Percentiles rank a stretch among this genome's conserved stretches.
phyloP scores from a whole-genome alignment of 1,140 invertebrate genomes.

The Atta colombica region DNA sequence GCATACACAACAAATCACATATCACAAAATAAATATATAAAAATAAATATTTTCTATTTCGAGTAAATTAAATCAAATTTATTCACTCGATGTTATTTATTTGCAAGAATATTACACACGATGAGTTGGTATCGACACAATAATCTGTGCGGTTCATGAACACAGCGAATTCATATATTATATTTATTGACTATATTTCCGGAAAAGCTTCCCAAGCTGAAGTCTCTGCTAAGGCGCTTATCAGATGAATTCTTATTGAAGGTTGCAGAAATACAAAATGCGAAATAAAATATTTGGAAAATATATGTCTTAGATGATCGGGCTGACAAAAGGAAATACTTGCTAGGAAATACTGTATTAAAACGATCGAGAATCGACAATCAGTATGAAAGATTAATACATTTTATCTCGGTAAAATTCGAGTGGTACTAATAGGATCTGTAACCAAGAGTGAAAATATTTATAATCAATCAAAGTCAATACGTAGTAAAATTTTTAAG shows the following conservation, averaged over 20 bases:
- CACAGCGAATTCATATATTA: constrained; percentile 6
- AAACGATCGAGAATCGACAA: neutral
- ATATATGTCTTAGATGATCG: neutral
- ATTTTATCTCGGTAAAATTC: neutral
- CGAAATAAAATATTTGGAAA: constrained; percentile 11
- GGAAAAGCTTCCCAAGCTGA: neutral
- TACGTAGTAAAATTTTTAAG: no score
- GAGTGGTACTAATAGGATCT: no score
- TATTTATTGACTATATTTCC: constrained; percentile 32
- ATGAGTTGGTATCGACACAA: neutral
- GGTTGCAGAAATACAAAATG: constrained; percentile 14
- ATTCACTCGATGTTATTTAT: neutral
- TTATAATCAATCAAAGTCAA: no score
- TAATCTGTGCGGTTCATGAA: neutral
- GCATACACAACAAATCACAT: neutral
- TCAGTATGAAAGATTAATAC: neutral
- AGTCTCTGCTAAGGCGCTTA: constrained; percentile 45
- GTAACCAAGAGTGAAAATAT: no score
- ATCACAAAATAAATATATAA: neutral
- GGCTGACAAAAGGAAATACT: neutral
- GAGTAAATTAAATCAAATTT: neutral
- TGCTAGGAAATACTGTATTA: neutral
- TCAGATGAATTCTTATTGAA: constrained; percentile 16
- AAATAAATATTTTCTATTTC: neutral
- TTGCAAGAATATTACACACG: neutral